Evolutionary conservation across 2,113 vertebrate genomes (phyloP).

Genomic region (Opisthocomus hoazin): DNA sequence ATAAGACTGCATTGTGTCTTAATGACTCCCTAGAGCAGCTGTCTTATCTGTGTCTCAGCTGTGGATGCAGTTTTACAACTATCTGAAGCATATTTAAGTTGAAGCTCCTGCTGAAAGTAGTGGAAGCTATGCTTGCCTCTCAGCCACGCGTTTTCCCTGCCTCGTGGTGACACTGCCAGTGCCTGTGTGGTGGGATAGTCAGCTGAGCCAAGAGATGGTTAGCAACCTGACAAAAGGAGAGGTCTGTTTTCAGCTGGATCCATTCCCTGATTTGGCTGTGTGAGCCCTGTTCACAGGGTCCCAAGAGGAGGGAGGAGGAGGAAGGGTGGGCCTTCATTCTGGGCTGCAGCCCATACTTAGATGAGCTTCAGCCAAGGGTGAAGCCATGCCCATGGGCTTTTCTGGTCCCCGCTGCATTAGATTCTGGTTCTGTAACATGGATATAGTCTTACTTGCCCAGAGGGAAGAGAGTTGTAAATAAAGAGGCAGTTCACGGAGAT

Average conservation of each 20-base stretch:
- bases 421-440: not conserved
- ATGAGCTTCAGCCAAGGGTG: conserved; percentile 4
- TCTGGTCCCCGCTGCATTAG: not conserved
- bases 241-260: not conserved
- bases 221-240: not conserved
- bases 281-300: not conserved
- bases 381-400: not conserved
- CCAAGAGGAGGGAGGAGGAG: not conserved
- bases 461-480: not conserved
- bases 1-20: not conserved
- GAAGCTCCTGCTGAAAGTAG: not conserved
- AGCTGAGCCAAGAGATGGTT: not conserved
- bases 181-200: not conserved
- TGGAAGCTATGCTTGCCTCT: not conserved
- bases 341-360: not conserved
- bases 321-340: not conserved
- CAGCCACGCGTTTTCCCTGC: not conserved
- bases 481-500: not conserved
- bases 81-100: not conserved
- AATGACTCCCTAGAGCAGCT: not conserved
- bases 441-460: not conserved
- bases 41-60: not conserved
- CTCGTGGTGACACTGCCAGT: not conserved
- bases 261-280: not conserved
- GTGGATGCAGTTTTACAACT: not conserved